Percentiles rank a stretch among this genome's conserved stretches.
Evolutionary conservation across 2,888 invertebrate species (phyloP).

Genomic region (Drosophila formosana): DNA sequence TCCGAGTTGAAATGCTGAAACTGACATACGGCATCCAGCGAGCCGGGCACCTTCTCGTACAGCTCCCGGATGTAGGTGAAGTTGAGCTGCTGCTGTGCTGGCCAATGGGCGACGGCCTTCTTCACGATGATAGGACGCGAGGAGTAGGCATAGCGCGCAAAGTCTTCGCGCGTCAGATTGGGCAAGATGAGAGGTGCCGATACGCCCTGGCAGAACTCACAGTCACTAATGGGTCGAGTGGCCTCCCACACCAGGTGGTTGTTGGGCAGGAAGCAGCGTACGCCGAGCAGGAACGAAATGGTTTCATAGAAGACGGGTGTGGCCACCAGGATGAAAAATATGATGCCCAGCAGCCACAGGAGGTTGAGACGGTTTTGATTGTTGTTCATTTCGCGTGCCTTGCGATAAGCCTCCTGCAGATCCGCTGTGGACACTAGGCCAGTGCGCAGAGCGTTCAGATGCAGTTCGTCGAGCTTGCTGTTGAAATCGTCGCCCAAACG

Average conservation of each 20-base stretch:
- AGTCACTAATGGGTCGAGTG: slow-evolving; percentile 92
- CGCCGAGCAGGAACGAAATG: slow-evolving; percentile 86
- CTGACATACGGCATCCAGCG: slow-evolving; percentile 93
- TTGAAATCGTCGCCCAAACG: slow-evolving; percentile 76
- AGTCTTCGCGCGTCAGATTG: slow-evolving; percentile 89
- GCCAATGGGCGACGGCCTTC: slow-evolving; percentile 91
- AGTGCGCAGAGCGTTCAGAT: slow-evolving; percentile 80
- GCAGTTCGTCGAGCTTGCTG: slow-evolving; percentile 78
- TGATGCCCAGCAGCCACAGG: slow-evolving; percentile 81
- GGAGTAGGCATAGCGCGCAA: slow-evolving; percentile 91
- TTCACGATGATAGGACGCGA: slow-evolving; percentile 93
- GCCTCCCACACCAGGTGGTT: slow-evolving; percentile 95
- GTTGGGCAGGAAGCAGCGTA: slow-evolving; percentile 92
- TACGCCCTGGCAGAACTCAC: slow-evolving; percentile 90
- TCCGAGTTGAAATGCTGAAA: slow-evolving; percentile 95
- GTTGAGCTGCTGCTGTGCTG: slow-evolving; percentile 89
- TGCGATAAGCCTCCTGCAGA: slow-evolving; percentile 82
- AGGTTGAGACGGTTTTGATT: slow-evolving; percentile 78
- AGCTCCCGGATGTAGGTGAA: slow-evolving; percentile 89
- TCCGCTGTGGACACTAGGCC: slow-evolving; percentile 82
- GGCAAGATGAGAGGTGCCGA: slow-evolving; percentile 88
- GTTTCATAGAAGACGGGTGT: slow-evolving; percentile 84
- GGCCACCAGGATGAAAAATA: slow-evolving; percentile 82
- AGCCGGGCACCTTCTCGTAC: slow-evolving; percentile 89
- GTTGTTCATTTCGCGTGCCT: slow-evolving; percentile 73